A percentile compares a stretch with the other conserved stretches of the same genome.
phyloP scores from a whole-genome alignment of 2,113 vertebrate species.

The Petrocephalus microphthalmus region DNA sequence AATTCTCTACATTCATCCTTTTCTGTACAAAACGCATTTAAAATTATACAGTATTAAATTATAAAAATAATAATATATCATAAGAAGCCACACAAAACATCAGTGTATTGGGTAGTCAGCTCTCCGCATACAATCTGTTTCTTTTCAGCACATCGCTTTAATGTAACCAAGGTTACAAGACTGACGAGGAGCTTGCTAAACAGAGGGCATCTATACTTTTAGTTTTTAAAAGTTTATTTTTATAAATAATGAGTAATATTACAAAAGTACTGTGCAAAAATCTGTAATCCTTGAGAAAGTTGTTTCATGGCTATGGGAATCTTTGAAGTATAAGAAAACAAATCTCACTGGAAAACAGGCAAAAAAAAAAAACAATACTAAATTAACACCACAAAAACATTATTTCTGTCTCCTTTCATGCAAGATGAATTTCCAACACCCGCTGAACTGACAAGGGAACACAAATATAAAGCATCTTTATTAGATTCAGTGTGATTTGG shows the following conservation, averaged over 20 bases:
- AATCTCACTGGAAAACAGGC: neutral
- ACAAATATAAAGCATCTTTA: neutral
- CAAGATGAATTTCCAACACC: neutral
- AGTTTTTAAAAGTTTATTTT: neutral
- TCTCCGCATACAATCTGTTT: too few species aligned
- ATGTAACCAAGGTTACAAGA: neutral
- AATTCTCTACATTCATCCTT: neutral
- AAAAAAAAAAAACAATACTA: neutral
- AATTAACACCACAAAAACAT: neutral
- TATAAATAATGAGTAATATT: neutral
- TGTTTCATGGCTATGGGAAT: neutral
- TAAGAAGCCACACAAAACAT: neutral
- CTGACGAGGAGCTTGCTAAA: neutral
- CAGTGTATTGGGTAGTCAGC: neutral
- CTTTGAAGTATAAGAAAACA: neutral
- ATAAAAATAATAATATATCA: neutral
- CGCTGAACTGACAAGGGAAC: neutral
- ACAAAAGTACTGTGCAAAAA: neutral
- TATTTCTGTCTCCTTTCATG: neutral
- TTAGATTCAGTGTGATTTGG: neutral
- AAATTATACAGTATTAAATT: neutral
- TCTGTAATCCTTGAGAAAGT: neutral
- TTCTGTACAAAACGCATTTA: neutral
- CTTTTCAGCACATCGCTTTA: neutral
- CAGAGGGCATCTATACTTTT: neutral